A percentile compares a stretch with the other conserved stretches of the same genome.
phyloP scores from a whole-genome alignment of 2,888 invertebrate genomes.

The Dicyrtomina minuta region DNA sequence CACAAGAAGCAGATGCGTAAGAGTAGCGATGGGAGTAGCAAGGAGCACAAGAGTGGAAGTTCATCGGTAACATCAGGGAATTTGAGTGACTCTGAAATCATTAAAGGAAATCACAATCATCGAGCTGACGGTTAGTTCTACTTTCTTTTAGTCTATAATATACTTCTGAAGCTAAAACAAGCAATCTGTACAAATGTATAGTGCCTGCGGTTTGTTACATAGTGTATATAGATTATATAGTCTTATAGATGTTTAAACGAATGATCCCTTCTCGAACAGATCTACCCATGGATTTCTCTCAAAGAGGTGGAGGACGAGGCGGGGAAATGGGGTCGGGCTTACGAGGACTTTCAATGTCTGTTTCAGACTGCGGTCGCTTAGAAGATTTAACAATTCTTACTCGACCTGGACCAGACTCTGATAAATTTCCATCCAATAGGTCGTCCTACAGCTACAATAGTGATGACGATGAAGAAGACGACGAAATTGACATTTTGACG shows the following conservation, averaged over 20 bases:
- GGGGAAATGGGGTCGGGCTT: conserved; percentile 2
- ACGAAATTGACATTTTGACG: conserved; percentile 43
- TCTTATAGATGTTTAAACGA: no score
- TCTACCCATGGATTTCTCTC: conserved; percentile 49
- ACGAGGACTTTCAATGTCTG: conserved; percentile 16
- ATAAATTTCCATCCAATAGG: conserved; percentile 37
- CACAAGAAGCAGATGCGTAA: conserved; percentile 88
- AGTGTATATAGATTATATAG: no score
- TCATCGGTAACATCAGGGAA: conserved; percentile 39
- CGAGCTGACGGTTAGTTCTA: conserved; percentile 15
- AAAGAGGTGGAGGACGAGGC: conserved; percentile 29
- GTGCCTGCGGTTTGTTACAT: no score
- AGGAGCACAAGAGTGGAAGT: conserved; percentile 29
- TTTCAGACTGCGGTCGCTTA: conserved; percentile 29
- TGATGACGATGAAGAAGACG: conserved; percentile 39
- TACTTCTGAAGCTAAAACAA: no score
- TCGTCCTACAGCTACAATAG: conserved; percentile 38
- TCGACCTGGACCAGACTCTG: conserved; percentile 3
- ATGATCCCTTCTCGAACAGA: conserved; percentile 27
- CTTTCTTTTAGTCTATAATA: no score
- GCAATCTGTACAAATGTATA: no score
- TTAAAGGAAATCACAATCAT: conserved; percentile 19
- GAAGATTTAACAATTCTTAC: conserved; percentile 26
- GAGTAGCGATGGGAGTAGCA: conserved; percentile 25
- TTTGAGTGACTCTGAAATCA: conserved; percentile 38